Evolutionary conservation across 2,888 invertebrate genomes (phyloP).

Genomic region (Hofmannophila pseudospretella): DNA sequence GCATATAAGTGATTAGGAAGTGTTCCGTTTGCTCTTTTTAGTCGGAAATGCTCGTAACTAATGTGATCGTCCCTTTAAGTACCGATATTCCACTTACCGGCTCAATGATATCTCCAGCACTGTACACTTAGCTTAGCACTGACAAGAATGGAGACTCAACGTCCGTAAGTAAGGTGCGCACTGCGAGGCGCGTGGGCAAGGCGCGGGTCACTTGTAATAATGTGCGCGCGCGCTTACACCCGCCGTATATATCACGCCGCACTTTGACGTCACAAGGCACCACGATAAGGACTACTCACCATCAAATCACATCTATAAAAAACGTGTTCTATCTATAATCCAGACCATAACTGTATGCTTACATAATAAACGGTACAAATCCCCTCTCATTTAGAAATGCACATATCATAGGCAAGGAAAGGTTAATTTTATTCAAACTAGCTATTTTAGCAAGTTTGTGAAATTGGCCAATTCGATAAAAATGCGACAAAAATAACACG

Average conservation of each 20-base stretch:
- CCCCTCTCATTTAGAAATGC: too few relatives aligned
- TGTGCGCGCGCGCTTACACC: conserved; percentile 59
- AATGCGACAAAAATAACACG: too few relatives aligned
- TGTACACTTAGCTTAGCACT: conserved; percentile 55
- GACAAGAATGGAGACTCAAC: conserved; percentile 25
- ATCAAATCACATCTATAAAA: conserved; percentile 24
- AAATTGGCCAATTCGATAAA: neutral
- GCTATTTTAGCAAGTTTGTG: conserved; percentile 2
- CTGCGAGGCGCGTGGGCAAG: conserved; percentile 41
- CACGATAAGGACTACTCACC: conserved; percentile 35
- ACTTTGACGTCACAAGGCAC: conserved; percentile 58
- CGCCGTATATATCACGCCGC: conserved; percentile 55
- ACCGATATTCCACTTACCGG: conserved; percentile 34
- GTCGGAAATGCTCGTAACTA: neutral
- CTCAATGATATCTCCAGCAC: conserved; percentile 32
- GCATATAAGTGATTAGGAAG: neutral
- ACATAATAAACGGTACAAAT: too few relatives aligned
- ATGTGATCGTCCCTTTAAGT: neutral
- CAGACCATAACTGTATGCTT: too few relatives aligned
- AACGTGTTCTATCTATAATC: conserved; percentile 43
- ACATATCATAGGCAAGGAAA: too few relatives aligned
- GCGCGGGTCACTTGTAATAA: conserved; percentile 49
- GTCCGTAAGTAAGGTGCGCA: conserved; percentile 36
- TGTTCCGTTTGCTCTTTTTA: neutral
- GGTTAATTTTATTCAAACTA: too few relatives aligned